phyloP scores from a whole-genome alignment of 2,113 vertebrate species.

The Gyps fulvus region DNA sequence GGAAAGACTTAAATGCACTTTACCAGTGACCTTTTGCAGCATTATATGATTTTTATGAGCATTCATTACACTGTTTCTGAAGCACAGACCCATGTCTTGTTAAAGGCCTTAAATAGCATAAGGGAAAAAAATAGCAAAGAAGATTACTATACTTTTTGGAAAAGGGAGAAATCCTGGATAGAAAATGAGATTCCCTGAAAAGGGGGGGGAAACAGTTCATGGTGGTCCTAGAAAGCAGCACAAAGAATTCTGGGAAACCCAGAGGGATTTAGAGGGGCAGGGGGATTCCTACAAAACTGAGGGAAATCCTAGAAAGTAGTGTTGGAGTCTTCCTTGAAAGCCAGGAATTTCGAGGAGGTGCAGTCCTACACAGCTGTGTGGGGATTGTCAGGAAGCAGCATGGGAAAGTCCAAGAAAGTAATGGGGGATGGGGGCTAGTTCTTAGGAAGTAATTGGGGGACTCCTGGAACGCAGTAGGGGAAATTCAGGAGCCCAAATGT shows the following conservation, averaged over 20 bases:
- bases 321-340: neutral
- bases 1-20: neutral
- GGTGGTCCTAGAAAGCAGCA: neutral
- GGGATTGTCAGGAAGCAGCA: neutral
- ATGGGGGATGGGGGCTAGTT: neutral
- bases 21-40: neutral
- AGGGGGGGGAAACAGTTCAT: rapidly evolving
- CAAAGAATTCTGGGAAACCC: neutral
- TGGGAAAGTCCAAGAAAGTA: neutral
- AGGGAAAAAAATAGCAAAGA: neutral
- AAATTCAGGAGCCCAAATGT: neutral
- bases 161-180: neutral
- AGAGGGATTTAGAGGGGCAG: neutral
- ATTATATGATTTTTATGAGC: neutral
- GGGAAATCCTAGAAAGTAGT: neutral
- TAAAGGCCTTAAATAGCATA: neutral
- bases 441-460: neutral
- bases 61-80: neutral
- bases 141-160: neutral
- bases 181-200: neutral
- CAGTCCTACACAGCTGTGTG: neutral
- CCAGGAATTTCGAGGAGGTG: neutral
- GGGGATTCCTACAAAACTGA: neutral
- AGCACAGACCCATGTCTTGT: neutral
- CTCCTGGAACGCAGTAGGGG: neutral